phyloP scores from a whole-genome alignment of 2,113 vertebrate species.

The Dicerorhinus sumatrensis region DNA sequence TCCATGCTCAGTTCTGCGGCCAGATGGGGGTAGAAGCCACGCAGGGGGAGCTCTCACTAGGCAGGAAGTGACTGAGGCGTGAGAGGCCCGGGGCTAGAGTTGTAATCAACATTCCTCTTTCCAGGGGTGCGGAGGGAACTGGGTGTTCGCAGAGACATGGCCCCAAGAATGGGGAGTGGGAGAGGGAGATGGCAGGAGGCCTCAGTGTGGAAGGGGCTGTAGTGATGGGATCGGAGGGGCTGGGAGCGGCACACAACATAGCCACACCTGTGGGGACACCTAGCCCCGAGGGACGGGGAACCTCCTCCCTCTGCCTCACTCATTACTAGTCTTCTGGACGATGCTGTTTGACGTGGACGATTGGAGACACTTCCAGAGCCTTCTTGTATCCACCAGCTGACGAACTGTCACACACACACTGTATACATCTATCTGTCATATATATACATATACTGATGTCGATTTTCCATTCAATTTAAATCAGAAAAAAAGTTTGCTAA shows the following conservation, averaged over 20 bases:
- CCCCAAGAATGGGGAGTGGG: not conserved
- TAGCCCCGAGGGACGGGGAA: not conserved
- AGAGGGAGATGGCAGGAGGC: no score
- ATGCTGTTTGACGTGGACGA: not conserved
- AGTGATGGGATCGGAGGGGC: no score
- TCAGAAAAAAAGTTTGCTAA: not conserved
- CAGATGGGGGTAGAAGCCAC: not conserved
- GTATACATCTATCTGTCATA: no score
- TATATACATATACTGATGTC: not conserved
- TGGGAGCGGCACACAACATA: not conserved
- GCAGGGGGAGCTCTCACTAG: accelerated
- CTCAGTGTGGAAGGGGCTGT: not conserved
- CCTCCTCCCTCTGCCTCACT: not conserved
- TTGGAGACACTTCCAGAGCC: not conserved
- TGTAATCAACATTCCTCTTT: not conserved
- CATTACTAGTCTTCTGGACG: not conserved
- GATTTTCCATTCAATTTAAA: not conserved
- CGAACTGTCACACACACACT: not conserved
- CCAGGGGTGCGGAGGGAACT: not conserved
- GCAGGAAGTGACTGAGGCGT: no score
- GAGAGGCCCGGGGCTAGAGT: no score
- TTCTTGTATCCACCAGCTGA: no score
- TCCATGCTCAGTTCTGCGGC: not conserved
- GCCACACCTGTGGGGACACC: not conserved
- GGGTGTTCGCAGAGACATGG: not conserved